A percentile compares a stretch with the other conserved stretches of the same genome.
Conservation (phyloP, 1,140 invertebrate genomes). For the Diachasmimorpha longicaudata region DNA sequence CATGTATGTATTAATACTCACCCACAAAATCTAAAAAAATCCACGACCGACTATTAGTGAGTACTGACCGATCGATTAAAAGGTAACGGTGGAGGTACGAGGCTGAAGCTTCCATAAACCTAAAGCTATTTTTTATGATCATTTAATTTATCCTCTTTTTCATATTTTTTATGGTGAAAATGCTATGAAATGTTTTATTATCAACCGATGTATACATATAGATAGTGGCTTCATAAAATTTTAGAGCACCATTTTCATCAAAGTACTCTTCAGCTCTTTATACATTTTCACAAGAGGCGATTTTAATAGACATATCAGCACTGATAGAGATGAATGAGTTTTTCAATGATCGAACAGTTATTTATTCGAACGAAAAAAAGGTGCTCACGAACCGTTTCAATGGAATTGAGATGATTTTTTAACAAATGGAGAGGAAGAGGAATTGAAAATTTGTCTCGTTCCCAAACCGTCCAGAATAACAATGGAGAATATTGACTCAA, state of each 20-base stretch:
- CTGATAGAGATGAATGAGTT: slow-evolving; percentile 9
- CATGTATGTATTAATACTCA: slow-evolving; percentile 30
- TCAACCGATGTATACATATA: not conserved
- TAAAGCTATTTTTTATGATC: not conserved
- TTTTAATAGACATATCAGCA: slow-evolving; percentile 11
- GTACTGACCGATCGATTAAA: not conserved
- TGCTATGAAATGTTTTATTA: not conserved
- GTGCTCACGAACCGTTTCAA: not conserved
- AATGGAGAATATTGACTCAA: slow-evolving; percentile 25
- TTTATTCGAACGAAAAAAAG: not conserved
- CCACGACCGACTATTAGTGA: slow-evolving; percentile 16
- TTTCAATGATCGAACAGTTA: not conserved
- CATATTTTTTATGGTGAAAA: not conserved
- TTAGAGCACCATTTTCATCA: not conserved
- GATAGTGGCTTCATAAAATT: slow-evolving; percentile 6
- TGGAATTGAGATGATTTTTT: slow-evolving; percentile 9
- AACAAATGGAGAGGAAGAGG: not conserved
- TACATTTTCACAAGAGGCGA: slow-evolving; percentile 10
- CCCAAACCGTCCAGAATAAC: slow-evolving; percentile 22
- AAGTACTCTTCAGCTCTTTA: slow-evolving; percentile 5
- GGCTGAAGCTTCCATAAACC: slow-evolving; percentile 3
- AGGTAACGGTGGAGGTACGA: slow-evolving; percentile 12
- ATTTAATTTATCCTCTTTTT: slow-evolving; percentile 1
- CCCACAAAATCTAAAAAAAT: slow-evolving; percentile 17
- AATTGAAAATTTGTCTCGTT: slow-evolving; percentile 24